Percentiles rank a stretch among this genome's conserved stretches.
Conservation (phyloP, 2,797 vertebrate species). For the Chelidonichthys spinosus region DNA sequence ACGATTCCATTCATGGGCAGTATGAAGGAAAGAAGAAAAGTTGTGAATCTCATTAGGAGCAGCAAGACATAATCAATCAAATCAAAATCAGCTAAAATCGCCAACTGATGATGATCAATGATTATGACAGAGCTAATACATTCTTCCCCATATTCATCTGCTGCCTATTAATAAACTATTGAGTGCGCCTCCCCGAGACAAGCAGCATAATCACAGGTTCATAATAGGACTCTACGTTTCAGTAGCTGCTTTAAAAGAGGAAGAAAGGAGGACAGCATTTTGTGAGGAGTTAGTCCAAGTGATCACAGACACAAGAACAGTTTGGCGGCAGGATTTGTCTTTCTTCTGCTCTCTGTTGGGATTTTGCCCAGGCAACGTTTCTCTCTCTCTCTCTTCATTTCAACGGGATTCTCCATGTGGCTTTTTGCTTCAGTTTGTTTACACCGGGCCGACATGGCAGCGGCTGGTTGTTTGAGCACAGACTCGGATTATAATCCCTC, state of each 20-base stretch:
- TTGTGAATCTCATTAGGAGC: neutral
- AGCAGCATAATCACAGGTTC: slow-evolving; percentile 53
- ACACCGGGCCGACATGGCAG: slow-evolving; percentile 43
- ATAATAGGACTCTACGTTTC: slow-evolving; percentile 48
- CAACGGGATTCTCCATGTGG: slow-evolving; percentile 46
- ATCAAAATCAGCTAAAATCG: neutral
- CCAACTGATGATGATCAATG: neutral
- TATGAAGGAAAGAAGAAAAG: neutral
- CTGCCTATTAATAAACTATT: slow-evolving; percentile 35
- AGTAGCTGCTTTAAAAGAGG: slow-evolving; percentile 49
- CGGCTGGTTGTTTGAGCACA: slow-evolving; percentile 36
- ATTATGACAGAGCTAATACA: slow-evolving; percentile 14
- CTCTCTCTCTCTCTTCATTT: slow-evolving; percentile 48
- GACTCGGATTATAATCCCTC: slow-evolving; percentile 61
- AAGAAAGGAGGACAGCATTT: slow-evolving; percentile 40
- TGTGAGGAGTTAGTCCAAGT: slow-evolving; percentile 54
- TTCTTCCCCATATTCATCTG: slow-evolving; percentile 6
- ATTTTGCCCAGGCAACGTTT: slow-evolving; percentile 56
- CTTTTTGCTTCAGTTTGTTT: slow-evolving; percentile 61
- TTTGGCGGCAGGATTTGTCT: slow-evolving; percentile 63
- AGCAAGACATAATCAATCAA: too few relatives aligned
- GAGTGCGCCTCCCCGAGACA: slow-evolving; percentile 30
- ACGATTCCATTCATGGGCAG: neutral
- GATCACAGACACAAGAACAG: slow-evolving; percentile 69
- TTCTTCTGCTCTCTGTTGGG: slow-evolving; percentile 61